phyloP scores from a whole-genome alignment of 2,888 invertebrate species.

The Acleris literana region DNA sequence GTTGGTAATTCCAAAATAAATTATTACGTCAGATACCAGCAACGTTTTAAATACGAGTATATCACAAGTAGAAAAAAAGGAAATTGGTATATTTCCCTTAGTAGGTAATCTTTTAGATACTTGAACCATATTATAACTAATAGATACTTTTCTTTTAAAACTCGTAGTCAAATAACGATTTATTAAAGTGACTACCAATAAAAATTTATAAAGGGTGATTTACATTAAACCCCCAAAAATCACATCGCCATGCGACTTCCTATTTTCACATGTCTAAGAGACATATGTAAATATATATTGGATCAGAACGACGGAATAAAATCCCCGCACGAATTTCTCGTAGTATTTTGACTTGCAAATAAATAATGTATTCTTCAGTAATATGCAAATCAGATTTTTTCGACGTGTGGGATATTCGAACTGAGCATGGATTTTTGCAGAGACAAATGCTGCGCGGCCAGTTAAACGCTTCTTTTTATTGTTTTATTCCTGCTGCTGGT shows the following conservation, averaged over 20 bases:
- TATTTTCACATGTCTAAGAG: slow-evolving; percentile 7
- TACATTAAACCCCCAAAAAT: background rate
- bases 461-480: background rate
- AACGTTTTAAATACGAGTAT: no score
- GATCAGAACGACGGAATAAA: slow-evolving; percentile 4
- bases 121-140: no score
- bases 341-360: slow-evolving; percentile 16
- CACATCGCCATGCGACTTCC: background rate
- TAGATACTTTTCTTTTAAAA: no score
- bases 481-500: background rate
- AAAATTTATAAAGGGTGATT: background rate
- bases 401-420: slow-evolving; percentile 15
- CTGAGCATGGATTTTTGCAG: slow-evolving; percentile 3
- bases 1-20: no score
- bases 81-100: no score
- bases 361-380: slow-evolving; percentile 24
- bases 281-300: slow-evolving; percentile 5
- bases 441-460: slow-evolving; percentile 5
- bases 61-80: no score
- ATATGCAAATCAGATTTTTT: slow-evolving; percentile 22
- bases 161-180: no score
- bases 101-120: no score
- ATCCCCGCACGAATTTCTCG: slow-evolving; percentile 6
- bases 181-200: no score
- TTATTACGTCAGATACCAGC: no score